Base-by-base conservation (phyloP, 1,140 invertebrate species). In the Brevipalpus yothersi region DNA sequence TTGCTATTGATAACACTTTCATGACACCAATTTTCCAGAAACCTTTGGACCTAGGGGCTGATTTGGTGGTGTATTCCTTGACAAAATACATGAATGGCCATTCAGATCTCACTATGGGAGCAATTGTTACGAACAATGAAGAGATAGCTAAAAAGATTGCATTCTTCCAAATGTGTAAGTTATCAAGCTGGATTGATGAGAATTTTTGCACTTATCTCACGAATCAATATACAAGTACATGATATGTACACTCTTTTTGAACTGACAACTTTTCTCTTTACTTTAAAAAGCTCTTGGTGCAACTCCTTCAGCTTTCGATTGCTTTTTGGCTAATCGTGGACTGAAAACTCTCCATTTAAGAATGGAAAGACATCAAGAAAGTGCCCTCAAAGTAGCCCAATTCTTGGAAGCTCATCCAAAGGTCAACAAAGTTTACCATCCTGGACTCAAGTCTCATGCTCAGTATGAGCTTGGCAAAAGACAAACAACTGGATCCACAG, bases 31-130 rank as follows among this genome's bases (percentile, higher is more conserved):
- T 93, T 69, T 85, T 92, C 61, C 91, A 86, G 81, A 77, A 80
- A 62, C 94, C 94, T 4, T 71, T 98, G 39, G 78, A 81, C 19
- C 74, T 94, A 39, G 94, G 94, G 11, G 92, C 86, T 3, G 92
- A 98, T 72, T 76, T 96, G 54, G 81, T 84, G 1, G 72, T 89
- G 63, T 93, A 97, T 73, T 98, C 93, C 0, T 66, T 94, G 39
- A 95, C 92, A 0, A 99, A 98, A 72, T 98, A 96, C 68, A 91
- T 97, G 80, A 97, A 97, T 72, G 94, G 93, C 0, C 93, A 98
- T 71, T 84, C 86, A 1, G 94, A 99, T 75, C 84, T 95, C 51
- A 82, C 98, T 1, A 97, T 98, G 94, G 94, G 94, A 5, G 82
- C 84, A 10, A 77, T 83, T 13, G 31, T 58, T 7, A 43, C 56